phyloP scores from a whole-genome alignment of 2,113 vertebrate species.

The Rhinolophus ferrumequinum region DNA sequence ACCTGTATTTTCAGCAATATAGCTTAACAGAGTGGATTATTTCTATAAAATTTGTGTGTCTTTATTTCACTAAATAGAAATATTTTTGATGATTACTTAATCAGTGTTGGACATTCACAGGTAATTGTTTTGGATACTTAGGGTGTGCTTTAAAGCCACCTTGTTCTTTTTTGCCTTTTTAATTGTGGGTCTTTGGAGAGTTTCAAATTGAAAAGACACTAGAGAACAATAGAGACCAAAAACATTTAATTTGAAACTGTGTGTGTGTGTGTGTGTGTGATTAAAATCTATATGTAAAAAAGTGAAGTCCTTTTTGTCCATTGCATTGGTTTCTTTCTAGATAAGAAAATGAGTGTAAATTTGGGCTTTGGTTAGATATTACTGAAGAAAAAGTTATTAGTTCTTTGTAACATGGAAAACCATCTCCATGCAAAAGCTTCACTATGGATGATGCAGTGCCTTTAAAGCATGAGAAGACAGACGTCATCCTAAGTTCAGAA shows the following conservation, averaged over 20 bases:
- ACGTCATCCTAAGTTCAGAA: conserved; percentile 56
- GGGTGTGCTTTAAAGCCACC: not conserved
- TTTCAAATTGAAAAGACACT: conserved; percentile 69
- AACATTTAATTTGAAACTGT: conserved; percentile 71
- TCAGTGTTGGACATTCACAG: conserved; percentile 60
- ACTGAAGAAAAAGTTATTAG: conserved; percentile 61
- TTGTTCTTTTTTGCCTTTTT: conserved; percentile 50
- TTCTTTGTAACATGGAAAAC: conserved; percentile 70
- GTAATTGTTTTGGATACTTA: conserved; percentile 66
- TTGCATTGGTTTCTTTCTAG: not conserved
- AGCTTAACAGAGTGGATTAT: not conserved
- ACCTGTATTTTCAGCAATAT: conserved; percentile 48
- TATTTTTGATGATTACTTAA: conserved; percentile 66
- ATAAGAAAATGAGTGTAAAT: conserved; percentile 62
- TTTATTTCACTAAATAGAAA: conserved; percentile 11
- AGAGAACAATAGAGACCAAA: conserved; percentile 73
- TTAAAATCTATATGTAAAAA: not conserved
- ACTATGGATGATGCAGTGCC: conserved; percentile 59
- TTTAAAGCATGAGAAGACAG: conserved; percentile 58
- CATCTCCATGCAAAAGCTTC: conserved; percentile 67
- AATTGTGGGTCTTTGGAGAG: conserved; percentile 68
- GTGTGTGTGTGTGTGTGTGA: not conserved
- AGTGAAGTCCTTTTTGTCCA: conserved; percentile 50
- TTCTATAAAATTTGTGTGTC: conserved; percentile 50
- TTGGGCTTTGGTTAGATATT: conserved; percentile 70